Evolutionary conservation across 2,888 invertebrate species (phyloP), one percentile per base, ranked within the genome.

Genomic region (Chymomyza caudatula): DNA sequence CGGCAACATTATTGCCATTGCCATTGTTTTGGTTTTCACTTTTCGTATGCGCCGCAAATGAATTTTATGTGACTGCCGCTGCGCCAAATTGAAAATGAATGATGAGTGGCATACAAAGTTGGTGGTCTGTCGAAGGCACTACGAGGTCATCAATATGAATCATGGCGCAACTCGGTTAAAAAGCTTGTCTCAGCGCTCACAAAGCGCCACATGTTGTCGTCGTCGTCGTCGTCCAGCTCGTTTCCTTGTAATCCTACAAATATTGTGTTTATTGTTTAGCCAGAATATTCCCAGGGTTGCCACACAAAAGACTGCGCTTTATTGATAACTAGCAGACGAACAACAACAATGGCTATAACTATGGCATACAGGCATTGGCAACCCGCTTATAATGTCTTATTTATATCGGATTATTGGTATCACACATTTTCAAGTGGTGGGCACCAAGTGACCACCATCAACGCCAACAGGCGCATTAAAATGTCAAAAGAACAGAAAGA

Each of bases 381-480:
- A 49, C 59, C 62, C 69, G 71, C 71, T 79, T 84, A 81, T 81
- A 81, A 81, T 81, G 80, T 81, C 80, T 81, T 81, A 84, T 81
- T 81, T 81, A 81, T 81, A 85, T 85, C 85, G 80, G 80, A 81
- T 81, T 81, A 81, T 81, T 74, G 82, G 79, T 82, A 81, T 81
- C 80, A 82, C 85, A 81, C 82, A 82, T 81, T 80, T 76, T 80
- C 71, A 68, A 79, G 69, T 76, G 37, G 37, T 37, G 37, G 37
- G 5, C 37, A 37, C 37, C 69, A 69, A 61, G 71, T 75, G 80
- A 74, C 85, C 85, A 84, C 73, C 80, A 78, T 79, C 80, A 85
- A 81, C 79, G 80, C 80, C 80, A 81, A 82, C 82, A 82, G 74
- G 82, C 85, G 80, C 80, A 81, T 85, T 80, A 85, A 82, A 85